Evolutionary conservation across 1,140 invertebrate genomes (phyloP), one percentile per base, ranked within the genome.

Genomic region (Neodiprion virginianus): DNA sequence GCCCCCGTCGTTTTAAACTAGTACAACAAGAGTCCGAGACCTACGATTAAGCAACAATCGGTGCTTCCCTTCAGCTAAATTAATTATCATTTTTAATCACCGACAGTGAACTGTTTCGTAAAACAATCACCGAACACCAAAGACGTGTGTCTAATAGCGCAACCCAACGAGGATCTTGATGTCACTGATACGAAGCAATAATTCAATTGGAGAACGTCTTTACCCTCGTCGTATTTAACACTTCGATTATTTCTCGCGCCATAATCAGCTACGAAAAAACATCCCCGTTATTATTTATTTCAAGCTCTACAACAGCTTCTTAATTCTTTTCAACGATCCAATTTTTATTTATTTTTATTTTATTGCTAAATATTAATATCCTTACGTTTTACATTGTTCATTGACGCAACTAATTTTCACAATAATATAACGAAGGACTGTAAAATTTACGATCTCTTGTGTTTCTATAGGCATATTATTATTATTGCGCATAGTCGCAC

Each of bases 1-100:
- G 94, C 76, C 95, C 95, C 8, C 90, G 95, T 53, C 91, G 95
- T 67, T 96, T 95, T 86, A 96, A 96, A 84, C 90, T 97, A 65
- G 95, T 97, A 28, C 95, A 96, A 84, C 95, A 96, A 86, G 95
- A 97, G 87, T 96, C 95, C 5, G 94, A 96, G 87, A 96, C 93
- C 75, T 96, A 96, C 81, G 95, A 97, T 83, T 96, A 95, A 92
- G 80, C 75, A 23, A 50, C 40, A n/a, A 14, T 40, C 21, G 9
- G n/a, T 71, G n/a, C n/a, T 71, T 71, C n/a, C 53, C 53, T 61
- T 11, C 3, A 61, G 4, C 4, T 7, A 14, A 61, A 61, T 61
- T 40, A 40, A 40, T 40, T 40, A 40, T 40, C 28, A 40, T 40
- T 40, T 40, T 2, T 40, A 40, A 40, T 40, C 28, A 40, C 28